Evolutionary conservation across 2,888 invertebrate genomes (phyloP).

Genomic region (Catocala nupta): DNA sequence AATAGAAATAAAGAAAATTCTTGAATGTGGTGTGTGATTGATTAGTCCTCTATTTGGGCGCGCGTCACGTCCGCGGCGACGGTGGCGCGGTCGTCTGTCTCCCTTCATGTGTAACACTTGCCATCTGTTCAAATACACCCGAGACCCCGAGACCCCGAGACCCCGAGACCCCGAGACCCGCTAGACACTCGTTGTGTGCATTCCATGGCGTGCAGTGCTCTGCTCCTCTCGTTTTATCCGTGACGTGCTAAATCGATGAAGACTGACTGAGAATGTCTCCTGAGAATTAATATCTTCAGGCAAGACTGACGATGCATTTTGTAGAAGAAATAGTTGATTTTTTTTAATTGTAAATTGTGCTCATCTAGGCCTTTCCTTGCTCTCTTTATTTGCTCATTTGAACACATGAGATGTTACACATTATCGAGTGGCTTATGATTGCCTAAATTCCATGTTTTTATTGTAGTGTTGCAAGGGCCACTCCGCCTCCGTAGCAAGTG

Average conservation of each 20-base stretch:
- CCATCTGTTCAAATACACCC: slow-evolving; percentile 74
- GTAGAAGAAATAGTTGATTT: slow-evolving; percentile 72
- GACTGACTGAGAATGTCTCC: slow-evolving; percentile 72
- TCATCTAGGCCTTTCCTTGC: slow-evolving; percentile 76
- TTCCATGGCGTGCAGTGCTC: slow-evolving; percentile 51
- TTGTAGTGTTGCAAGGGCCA: slow-evolving; percentile 55
- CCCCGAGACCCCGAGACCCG: slow-evolving; percentile 26
- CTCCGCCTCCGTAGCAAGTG: slow-evolving; percentile 69
- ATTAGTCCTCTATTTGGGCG: slow-evolving; percentile 70
- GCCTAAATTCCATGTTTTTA: slow-evolving; percentile 61
- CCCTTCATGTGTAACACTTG: slow-evolving; percentile 80
- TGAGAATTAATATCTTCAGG: slow-evolving; percentile 64
- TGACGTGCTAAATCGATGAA: slow-evolving; percentile 68
- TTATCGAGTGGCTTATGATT: slow-evolving; percentile 68
- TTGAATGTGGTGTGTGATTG: slow-evolving; percentile 85
- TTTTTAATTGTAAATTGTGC: slow-evolving; percentile 61
- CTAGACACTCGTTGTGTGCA: slow-evolving; percentile 36
- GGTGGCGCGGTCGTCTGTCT: slow-evolving; percentile 42
- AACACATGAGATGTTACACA: slow-evolving; percentile 76
- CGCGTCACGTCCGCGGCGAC: slow-evolving; percentile 37
- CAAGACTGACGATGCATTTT: slow-evolving; percentile 81
- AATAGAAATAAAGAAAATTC: slow-evolving; percentile 86
- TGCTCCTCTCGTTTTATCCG: slow-evolving; percentile 49
- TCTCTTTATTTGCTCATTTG: slow-evolving; percentile 76
- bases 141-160: slow-evolving; percentile 25